Percentiles rank a stretch among this genome's conserved stretches.
Evolutionary conservation across 2,113 vertebrate genomes (phyloP).

Genomic region (Rhipidura dahli): DNA sequence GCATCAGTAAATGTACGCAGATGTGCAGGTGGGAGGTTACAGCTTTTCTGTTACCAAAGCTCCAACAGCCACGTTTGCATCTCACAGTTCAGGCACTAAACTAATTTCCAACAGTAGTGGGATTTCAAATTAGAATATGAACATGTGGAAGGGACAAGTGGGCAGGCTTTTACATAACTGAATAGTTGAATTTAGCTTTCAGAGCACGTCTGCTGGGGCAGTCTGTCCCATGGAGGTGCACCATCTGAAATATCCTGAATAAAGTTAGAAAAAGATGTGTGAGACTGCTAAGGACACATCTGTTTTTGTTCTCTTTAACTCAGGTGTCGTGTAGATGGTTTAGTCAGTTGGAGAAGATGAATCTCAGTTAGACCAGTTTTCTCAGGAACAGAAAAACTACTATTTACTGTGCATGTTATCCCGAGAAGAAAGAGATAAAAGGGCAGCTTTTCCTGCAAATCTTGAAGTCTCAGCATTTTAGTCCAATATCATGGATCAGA

Average conservation of each 20-base stretch:
- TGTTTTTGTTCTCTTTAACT: background rate
- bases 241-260: background rate
- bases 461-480: background rate
- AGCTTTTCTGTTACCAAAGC: background rate
- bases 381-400: background rate
- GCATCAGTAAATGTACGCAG: rapidly evolving
- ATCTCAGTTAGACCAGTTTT: background rate
- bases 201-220: background rate
- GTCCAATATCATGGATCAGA: background rate
- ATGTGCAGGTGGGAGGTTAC: background rate
- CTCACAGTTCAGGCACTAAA: background rate
- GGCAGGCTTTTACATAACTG: background rate
- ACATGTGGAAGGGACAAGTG: background rate
- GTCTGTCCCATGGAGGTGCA: background rate
- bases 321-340: background rate
- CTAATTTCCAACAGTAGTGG: background rate
- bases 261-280: background rate
- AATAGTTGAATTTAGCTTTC: background rate
- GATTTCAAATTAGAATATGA: background rate
- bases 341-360: background rate
- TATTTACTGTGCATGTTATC: background rate
- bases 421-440: background rate
- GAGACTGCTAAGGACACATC: background rate
- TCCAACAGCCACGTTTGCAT: background rate
- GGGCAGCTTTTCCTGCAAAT: background rate